A percentile compares a stretch with the other conserved stretches of the same genome.
phyloP scores from a whole-genome alignment of 2,797 vertebrate species.

The Esox masquinongy region DNA sequence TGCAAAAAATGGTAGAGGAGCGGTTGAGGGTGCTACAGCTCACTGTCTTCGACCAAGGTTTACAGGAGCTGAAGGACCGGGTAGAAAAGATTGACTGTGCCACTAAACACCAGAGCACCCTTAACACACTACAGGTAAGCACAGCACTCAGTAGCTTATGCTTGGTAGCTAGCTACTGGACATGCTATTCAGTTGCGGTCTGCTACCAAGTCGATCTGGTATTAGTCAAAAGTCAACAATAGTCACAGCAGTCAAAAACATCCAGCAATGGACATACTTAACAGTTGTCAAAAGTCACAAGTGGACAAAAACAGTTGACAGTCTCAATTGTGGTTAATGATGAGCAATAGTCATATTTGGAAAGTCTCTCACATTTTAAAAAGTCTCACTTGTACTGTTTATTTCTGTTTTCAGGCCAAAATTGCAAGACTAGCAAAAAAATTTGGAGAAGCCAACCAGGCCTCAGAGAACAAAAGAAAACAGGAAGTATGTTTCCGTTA shows the following conservation, averaged over 20 bases:
- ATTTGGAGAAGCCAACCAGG: slow-evolving; percentile 88
- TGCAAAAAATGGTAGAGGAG: slow-evolving; percentile 90
- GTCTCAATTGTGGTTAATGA: neutral
- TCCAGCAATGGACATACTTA: too few relatives aligned
- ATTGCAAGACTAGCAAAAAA: slow-evolving; percentile 90
- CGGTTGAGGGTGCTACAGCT: slow-evolving; percentile 83
- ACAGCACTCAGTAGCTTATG: neutral
- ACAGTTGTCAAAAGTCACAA: neutral
- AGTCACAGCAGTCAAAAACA: neutral
- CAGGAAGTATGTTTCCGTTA: slow-evolving; percentile 68
- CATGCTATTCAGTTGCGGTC: neutral
- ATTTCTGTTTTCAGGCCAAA: slow-evolving; percentile 81
- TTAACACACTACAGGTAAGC: slow-evolving; percentile 75
- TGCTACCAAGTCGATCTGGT: neutral
- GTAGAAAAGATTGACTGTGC: slow-evolving; percentile 92
- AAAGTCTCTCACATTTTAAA: neutral
- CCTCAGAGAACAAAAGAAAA: slow-evolving; percentile 90
- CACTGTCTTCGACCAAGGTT: slow-evolving; percentile 85
- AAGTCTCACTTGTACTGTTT: slow-evolving; percentile 7
- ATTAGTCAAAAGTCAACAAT: neutral
- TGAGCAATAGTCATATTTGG: neutral
- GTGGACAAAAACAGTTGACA: too few relatives aligned
- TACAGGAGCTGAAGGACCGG: slow-evolving; percentile 88
- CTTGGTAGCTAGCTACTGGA: neutral
- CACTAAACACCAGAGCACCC: slow-evolving; percentile 86